Evolutionary conservation across 2,113 vertebrate genomes (phyloP).

Genomic region (Carassius carassius): DNA sequence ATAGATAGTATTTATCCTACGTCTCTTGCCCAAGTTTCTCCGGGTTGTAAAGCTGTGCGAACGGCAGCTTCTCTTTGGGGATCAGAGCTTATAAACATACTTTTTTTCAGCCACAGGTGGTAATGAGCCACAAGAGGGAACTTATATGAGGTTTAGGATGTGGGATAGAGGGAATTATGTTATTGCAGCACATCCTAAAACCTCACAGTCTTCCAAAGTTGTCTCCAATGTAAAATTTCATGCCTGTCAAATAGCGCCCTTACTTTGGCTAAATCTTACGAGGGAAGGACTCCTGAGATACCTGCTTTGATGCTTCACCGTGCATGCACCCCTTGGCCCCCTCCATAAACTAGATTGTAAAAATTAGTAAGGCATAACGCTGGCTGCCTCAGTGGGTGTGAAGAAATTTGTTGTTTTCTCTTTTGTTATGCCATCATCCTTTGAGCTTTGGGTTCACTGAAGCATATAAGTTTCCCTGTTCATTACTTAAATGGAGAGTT

Average conservation of each 20-base stretch:
- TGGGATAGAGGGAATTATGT: slow-evolving; percentile 45
- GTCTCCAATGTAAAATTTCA: slow-evolving; percentile 57
- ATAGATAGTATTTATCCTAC: slow-evolving; percentile 51
- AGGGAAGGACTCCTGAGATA: slow-evolving; percentile 39
- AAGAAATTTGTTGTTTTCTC: slow-evolving; percentile 1
- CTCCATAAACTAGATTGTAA: slow-evolving; percentile 58
- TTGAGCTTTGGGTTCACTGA: slow-evolving; percentile 15
- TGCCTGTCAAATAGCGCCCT: slow-evolving; percentile 47
- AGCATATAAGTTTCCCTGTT: slow-evolving; percentile 42
- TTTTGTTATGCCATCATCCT: not conserved
- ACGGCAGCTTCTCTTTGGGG: slow-evolving; percentile 13
- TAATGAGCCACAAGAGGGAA: slow-evolving; percentile 54
- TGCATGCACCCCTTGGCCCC: slow-evolving; percentile 28
- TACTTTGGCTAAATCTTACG: not conserved
- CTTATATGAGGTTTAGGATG: slow-evolving; percentile 38
- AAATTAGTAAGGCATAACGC: slow-evolving; percentile 59
- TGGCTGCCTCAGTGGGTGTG: slow-evolving; percentile 39
- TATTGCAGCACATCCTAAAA: slow-evolving; percentile 52
- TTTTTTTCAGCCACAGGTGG: slow-evolving; percentile 43
- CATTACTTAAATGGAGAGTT: slow-evolving; percentile 21
- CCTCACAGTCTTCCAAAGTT: slow-evolving; percentile 29
- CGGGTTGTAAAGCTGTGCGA: slow-evolving; percentile 39
- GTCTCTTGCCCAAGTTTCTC: slow-evolving; percentile 30
- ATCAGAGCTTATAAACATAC: slow-evolving; percentile 41
- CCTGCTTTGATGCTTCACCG: slow-evolving; percentile 28